phyloP scores from a whole-genome alignment of 2,797 vertebrate species.

The Falco novaeseelandiae region DNA sequence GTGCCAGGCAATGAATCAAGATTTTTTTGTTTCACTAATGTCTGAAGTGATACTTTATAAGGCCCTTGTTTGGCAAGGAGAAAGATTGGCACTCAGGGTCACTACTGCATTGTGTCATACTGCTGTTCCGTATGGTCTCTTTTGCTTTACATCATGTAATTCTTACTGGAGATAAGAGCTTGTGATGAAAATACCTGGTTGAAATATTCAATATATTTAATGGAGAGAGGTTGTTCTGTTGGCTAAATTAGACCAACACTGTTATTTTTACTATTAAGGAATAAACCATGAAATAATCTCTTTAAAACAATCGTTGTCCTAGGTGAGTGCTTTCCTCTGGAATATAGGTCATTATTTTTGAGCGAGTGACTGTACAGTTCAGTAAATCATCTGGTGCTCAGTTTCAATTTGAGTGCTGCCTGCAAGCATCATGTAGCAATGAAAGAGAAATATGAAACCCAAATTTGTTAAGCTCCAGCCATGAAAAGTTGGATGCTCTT shows the following conservation, averaged over 20 bases:
- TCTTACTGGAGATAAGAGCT: neutral
- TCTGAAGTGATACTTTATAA: neutral
- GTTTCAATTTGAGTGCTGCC: neutral
- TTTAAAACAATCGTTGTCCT: neutral
- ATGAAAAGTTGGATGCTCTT: neutral
- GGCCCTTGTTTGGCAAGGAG: neutral
- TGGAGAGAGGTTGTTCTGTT: neutral
- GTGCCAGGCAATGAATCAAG: neutral
- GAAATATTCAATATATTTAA: neutral
- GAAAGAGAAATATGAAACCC: neutral
- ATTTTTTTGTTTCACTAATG: neutral
- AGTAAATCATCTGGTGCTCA: neutral
- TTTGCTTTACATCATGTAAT: neutral
- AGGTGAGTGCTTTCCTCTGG: neutral
- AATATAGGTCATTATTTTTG: neutral
- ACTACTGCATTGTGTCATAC: neutral
- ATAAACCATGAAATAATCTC: neutral
- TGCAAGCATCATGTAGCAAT: neutral
- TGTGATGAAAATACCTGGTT: neutral
- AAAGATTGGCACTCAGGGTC: neutral
- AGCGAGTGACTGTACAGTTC: neutral
- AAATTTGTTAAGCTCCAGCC: neutral
- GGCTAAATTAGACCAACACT: neutral
- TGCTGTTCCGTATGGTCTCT: neutral
- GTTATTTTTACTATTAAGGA: neutral